Evolutionary conservation across 1,140 invertebrate genomes (phyloP), one percentile per base, ranked within the genome.

Genomic region (Bombus turneri): DNA sequence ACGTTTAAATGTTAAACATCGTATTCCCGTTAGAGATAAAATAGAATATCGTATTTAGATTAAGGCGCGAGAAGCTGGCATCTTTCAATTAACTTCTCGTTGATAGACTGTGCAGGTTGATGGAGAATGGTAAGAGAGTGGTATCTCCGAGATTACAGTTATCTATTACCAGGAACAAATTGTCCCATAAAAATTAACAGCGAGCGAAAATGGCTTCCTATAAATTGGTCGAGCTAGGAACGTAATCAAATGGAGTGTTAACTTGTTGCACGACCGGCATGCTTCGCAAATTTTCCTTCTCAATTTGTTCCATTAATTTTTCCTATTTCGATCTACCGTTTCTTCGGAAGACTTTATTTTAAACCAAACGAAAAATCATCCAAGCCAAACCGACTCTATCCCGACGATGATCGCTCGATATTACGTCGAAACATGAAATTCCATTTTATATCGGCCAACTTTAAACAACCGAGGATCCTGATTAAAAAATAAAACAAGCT

Each of bases 191-290:
- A 75, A 75, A 75, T 75, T 57, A 22, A 57, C 43, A 57, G 5
- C 12, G 12, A 6, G 43, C 12, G 71, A 37, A 25, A 75, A 82
- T 47, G 57, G 62, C 73, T 47, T 43, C 12, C 81, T 57, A 47
- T 28, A 74, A 37, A 64, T 66, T 74, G 25, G 3, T 34, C 15
- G 66, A 69, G 57, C 13, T 43, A 66, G 22, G n/a, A 39, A 8
- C 47, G n/a, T 66, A 75, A 74, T 75, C 81, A 82, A 59, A 25
- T 1, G 13, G 15, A 25, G 47, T 10, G 47, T 75, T 74, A 75
- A 82, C 81, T 82, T 82, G 81, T 82, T 75, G 81, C 81, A 28
- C 31, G 47, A 12, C 39, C 8, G 1, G 10, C 10, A 2, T 28
- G 43, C 25, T 37, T 3, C 15, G 71, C 28, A 47, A 75, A 82